phyloP scores from a whole-genome alignment of 2,797 vertebrate species.

The Sphenopsis melanotis region DNA sequence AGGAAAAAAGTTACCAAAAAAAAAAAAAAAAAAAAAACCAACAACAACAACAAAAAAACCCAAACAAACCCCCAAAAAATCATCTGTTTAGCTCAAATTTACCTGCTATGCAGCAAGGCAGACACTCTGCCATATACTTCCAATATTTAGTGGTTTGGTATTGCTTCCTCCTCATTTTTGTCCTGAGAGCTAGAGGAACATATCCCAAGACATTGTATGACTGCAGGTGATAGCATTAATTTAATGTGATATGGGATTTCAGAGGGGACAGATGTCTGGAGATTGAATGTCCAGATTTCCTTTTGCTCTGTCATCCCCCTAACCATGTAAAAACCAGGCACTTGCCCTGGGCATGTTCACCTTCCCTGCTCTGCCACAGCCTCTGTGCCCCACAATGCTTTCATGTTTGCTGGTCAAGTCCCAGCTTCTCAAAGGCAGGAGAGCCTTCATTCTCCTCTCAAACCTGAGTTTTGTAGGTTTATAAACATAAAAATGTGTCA shows the following conservation, averaged over 20 bases:
- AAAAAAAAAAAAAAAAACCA: not conserved
- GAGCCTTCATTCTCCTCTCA: not conserved
- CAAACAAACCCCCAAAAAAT: too few relatives aligned
- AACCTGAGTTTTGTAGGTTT: not conserved
- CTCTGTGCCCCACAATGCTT: not conserved
- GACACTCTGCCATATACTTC: not conserved
- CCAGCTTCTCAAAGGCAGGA: not conserved
- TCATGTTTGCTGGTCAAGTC: not conserved
- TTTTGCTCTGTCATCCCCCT: slow-evolving; percentile 6
- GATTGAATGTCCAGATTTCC: not conserved
- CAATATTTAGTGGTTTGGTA: not conserved
- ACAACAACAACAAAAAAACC: too few relatives aligned
- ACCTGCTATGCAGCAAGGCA: not conserved
- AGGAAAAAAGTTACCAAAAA: not conserved
- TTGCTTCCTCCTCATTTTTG: not conserved
- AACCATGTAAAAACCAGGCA: not conserved
- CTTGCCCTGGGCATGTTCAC: not conserved
- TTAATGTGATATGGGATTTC: not conserved
- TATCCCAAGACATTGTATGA: not conserved
- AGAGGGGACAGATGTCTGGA: not conserved
- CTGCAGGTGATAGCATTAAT: not conserved
- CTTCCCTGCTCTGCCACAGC: not conserved
- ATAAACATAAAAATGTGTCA: not conserved
- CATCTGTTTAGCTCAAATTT: not conserved
- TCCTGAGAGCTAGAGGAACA: not conserved